These are phyloP conservation scores for Pyrochroa serraticornis DNA, from an alignment of 2,888 invertebrate genomes.

Conservation along the genomic window DNA sequence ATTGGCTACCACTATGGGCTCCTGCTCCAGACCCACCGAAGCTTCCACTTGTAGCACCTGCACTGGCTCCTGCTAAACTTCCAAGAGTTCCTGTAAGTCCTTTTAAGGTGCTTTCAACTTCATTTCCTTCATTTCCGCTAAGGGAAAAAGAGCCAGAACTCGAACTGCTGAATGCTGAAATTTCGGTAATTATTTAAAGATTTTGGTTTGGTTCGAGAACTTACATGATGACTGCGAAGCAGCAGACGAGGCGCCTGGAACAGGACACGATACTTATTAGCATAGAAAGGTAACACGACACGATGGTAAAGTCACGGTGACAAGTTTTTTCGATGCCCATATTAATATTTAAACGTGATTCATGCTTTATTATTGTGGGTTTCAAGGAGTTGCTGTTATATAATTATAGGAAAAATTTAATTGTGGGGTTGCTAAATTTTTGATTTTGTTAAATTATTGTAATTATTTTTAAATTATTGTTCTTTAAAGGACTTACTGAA, in stretches of 20 bases:
- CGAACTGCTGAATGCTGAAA: constrained; percentile 24
- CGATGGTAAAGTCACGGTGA: too few relatives aligned
- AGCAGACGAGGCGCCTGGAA: constrained; percentile 19
- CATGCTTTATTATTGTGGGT: background rate
- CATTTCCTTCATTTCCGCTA: constrained; percentile 8
- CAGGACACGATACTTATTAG: constrained; percentile 4
- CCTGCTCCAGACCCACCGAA: background rate
- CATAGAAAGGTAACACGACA: too few relatives aligned
- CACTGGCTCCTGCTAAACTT: constrained; percentile 13
- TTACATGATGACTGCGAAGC: constrained; percentile 26
- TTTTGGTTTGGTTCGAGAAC: constrained; percentile 3
- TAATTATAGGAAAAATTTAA: constrained; percentile 7
- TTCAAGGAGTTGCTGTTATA: background rate
- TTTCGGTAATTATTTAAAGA: background rate
- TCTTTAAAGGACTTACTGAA: constrained; percentile 24
- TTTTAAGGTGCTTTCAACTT: constrained; percentile 14
- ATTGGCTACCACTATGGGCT: too few relatives aligned
- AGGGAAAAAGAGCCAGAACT: constrained; percentile 21
- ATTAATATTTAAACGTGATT: background rate
- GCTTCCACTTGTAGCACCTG: background rate
- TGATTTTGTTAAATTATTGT: background rate
- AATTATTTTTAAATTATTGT: background rate
- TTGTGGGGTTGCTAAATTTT: background rate
- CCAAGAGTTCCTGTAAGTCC: constrained; percentile 1
- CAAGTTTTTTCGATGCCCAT: background rate